Conservation (phyloP, 1,140 invertebrate species). For the Trachymyrmex cornetzi region DNA sequence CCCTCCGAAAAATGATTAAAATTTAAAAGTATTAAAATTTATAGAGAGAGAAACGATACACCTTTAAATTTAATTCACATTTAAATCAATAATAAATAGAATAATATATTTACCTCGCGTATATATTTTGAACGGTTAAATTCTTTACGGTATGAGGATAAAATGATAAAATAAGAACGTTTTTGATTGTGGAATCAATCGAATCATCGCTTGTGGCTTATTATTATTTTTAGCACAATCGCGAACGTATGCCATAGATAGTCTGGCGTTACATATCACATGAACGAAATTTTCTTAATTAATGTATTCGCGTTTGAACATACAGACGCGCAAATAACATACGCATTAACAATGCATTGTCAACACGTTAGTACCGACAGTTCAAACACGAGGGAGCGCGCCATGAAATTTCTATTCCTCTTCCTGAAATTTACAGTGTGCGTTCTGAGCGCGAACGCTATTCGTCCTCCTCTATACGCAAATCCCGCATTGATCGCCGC, state of each 20-base stretch:
- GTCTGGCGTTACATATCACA: slow-evolving; percentile 48
- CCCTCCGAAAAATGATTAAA: slow-evolving; percentile 24
- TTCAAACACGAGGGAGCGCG: not conserved
- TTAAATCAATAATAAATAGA: not conserved
- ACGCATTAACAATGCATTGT: slow-evolving; percentile 34
- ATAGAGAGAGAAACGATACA: not conserved
- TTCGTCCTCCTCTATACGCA: not conserved
- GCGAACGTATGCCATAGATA: not conserved
- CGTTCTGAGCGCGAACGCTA: slow-evolving; percentile 15
- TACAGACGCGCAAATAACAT: slow-evolving; percentile 17
- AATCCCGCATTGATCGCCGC: slow-evolving; percentile 48
- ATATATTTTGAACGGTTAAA: slow-evolving; percentile 1
- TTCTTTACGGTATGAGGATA: not conserved
- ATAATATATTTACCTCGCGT: not conserved
- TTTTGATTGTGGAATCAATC: not conserved
- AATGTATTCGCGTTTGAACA: slow-evolving; percentile 22
- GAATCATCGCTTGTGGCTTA: not conserved
- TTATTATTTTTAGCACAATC: not conserved
- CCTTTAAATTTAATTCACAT: not conserved
- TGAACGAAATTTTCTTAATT: slow-evolving; percentile 53
- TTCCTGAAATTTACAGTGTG: slow-evolving; percentile 45
- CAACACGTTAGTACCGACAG: not conserved
- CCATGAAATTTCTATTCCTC: slow-evolving; percentile 7
- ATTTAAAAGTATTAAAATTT: slow-evolving; percentile 29
- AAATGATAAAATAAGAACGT: not conserved